Percentiles rank a stretch among this genome's conserved stretches.
Conservation (phyloP, 92 coral and sea anemone genomes). For the Zoanthus sociatus region DNA sequence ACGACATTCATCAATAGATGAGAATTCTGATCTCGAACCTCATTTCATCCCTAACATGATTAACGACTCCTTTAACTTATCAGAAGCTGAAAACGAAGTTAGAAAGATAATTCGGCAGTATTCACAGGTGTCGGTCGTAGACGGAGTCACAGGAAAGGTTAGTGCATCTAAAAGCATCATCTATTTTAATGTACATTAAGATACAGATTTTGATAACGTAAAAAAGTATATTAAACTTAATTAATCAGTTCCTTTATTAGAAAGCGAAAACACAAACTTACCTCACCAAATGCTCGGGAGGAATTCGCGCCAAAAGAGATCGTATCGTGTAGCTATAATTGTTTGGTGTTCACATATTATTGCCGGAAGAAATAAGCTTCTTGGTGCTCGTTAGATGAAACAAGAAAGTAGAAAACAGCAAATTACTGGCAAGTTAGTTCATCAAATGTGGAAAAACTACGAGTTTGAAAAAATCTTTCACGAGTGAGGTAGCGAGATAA, state of each 20-base stretch:
- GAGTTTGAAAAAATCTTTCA: background rate
- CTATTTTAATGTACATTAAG: no score
- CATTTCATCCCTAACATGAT: slow-evolving; percentile 58
- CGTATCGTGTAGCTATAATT: no score
- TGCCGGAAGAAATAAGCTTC: no score
- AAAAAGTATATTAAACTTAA: background rate
- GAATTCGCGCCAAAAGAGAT: no score
- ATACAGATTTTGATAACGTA: background rate
- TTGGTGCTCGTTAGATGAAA: no score
- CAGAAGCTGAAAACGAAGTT: slow-evolving; percentile 70
- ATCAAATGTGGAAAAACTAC: no score
- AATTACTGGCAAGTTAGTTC: no score
- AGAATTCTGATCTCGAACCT: slow-evolving; percentile 74
- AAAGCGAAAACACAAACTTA: no score
- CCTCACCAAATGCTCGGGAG: no score
- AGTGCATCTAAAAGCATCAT: background rate
- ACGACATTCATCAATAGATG: slow-evolving; percentile 50
- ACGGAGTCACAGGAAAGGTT: slow-evolving; percentile 16
- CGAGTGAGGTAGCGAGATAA: background rate
- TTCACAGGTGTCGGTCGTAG: slow-evolving; percentile 59
- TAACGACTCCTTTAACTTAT: slow-evolving; percentile 64
- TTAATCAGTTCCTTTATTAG: background rate
- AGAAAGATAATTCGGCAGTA: slow-evolving; percentile 63
- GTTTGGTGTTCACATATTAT: no score
- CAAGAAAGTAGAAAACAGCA: no score